phyloP scores from a whole-genome alignment of 92 coral and sea anemone species.

The Micromussa lordhowensis region DNA sequence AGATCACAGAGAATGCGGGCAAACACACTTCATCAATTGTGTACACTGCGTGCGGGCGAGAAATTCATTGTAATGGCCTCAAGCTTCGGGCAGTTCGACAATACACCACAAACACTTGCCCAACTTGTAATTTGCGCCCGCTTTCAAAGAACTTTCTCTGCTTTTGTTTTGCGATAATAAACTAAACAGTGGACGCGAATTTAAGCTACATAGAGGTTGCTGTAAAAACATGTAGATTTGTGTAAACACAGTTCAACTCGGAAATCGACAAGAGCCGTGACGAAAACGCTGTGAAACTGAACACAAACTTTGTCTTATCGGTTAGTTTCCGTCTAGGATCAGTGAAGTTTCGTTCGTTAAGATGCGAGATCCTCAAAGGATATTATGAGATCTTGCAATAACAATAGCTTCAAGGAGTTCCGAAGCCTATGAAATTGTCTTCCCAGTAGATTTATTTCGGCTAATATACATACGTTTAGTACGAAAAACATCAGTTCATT shows the following conservation, averaged over 20 bases:
- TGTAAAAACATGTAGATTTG: slow-evolving; percentile 6
- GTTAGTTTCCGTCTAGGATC: background rate
- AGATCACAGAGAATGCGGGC: slow-evolving; percentile 24
- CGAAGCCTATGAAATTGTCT: background rate
- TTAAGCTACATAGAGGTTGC: background rate
- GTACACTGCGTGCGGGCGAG: slow-evolving; percentile 26
- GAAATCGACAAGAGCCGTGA: slow-evolving; percentile 8
- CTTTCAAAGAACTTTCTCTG: background rate
- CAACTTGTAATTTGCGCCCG: background rate
- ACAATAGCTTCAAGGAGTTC: background rate
- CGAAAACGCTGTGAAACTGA: background rate
- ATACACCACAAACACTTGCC: background rate
- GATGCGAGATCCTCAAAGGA: background rate
- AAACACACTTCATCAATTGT: slow-evolving; percentile 50
- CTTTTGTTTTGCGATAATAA: slow-evolving; percentile 6
- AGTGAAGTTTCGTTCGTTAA: background rate
- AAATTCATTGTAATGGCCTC: slow-evolving; percentile 20
- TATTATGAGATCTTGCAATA: background rate
- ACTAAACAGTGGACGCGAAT: slow-evolving; percentile 4
- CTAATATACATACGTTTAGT: background rate
- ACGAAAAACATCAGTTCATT: background rate
- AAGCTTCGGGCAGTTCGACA: slow-evolving; percentile 2
- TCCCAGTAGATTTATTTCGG: background rate
- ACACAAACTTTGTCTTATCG: slow-evolving; percentile 1
- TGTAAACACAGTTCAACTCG: background rate